Base-by-base conservation (phyloP, 2,113 vertebrate genomes). In the Phoenicopterus ruber region DNA sequence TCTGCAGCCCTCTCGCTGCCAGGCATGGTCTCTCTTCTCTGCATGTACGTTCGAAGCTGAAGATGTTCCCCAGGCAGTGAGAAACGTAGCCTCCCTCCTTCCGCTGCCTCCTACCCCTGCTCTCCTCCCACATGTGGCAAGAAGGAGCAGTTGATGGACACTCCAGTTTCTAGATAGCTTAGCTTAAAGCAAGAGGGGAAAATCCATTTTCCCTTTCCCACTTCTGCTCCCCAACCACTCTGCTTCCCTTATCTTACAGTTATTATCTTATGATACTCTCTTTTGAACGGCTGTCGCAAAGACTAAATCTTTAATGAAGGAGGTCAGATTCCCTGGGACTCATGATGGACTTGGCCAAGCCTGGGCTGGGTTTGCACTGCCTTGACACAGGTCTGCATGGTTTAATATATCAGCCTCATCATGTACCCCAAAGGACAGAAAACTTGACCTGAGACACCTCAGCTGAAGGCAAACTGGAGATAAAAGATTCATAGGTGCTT, bases 111-210 rank as follows among this genome's bases (percentile, higher is more conserved):
- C 55, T n/a, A 50, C 21, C 31, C 10, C 12, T 59, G 17, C 38
- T 40, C 6, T 61, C 34, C 25, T 88, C 42, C 28, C 57, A 6
- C 26, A 42, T 0, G 1, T 1, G 1, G 10, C 4, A 19, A 46
- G 42, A 49, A 67, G 29, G 20, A 59, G 31, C 19, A 58, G 24
- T 9, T 78, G 34, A 32, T 24, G 29, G 46, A 72, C 15, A 10
- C 46, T 59, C 14, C 38, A 28, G 15, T 42, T 82, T 36, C 47
- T 47, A 54, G 4, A 13, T 6, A 59, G 5, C 42, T 52, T 63
- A 26, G 20, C 58, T 59, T 24, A 42, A 61, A 54, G 40, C 6
- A 72, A 63, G 20, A 69, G 11, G 3, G 20, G 14, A 40, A 86
- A 79, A 80, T 34, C 20, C 22, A 9, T 72, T 66, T 66, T 79